Evolutionary conservation across 2,113 vertebrate genomes (phyloP), one percentile per base, ranked within the genome.

Genomic region (Ifrita kowaldi): DNA sequence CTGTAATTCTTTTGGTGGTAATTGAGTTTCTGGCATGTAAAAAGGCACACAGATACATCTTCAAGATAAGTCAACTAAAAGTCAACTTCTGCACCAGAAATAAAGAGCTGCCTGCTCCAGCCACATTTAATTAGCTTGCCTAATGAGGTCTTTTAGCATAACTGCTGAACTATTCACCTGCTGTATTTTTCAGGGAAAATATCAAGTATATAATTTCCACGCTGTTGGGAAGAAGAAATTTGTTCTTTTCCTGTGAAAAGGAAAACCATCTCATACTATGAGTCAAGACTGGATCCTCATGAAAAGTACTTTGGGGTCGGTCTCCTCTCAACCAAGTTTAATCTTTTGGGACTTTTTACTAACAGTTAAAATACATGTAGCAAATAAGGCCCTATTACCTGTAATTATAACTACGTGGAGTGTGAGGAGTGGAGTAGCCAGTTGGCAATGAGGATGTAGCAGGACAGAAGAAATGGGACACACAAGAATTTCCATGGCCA

Each of bases 121-220:
- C 50, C 59, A 87, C 67, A 65, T 88, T 90, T 92, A 91, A 90
- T 94, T 94, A 83, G 4, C 18, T 69, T 33, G 35, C 44, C 73
- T 93, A 81, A 95, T 50, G 33, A 78, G 73, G 68, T 81, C 89
- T 92, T 95, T 92, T 79, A 91, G 65, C 67, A 83, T 21, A 88
- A 83, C 75, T 90, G 67, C 59, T 93, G 85, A 93, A 83, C 95
- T 92, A 44, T 46, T 91, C 63, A 80, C 94, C 85, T 83, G 26
- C 26, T 76, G 41, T 79, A 85, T 78, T 75, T 85, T 88, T 83
- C 67, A 92, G 41, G 26, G 63, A 56, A 90, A 93, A 92, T 80
- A 88, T 49, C 70, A 90, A 90, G 59, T 65, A 70, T 14, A 24
- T 65, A 16, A 69, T 86, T 89, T 86, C n/a, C 37, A 83, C 60